These are phyloP conservation scores for Caenorhabditis angaria DNA, from an alignment of 2,888 invertebrate species.

Conservation along the genomic window DNA sequence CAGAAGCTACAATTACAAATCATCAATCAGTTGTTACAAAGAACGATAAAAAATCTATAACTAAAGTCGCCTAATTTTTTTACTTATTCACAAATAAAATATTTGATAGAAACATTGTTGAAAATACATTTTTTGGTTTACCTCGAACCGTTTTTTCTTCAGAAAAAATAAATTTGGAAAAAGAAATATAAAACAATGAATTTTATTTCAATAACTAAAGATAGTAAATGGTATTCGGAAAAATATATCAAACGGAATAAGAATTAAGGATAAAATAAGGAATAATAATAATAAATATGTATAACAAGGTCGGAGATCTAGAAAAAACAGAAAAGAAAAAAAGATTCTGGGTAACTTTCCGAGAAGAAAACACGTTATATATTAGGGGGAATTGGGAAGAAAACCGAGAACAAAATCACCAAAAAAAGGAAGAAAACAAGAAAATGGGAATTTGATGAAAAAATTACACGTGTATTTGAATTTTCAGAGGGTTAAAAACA, in stretches of 20 bases:
- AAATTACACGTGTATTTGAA: not conserved
- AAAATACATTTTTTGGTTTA: not conserved
- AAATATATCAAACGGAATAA: not conserved
- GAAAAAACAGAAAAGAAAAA: not conserved
- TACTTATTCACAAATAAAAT: too few relatives aligned
- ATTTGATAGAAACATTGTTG: too few relatives aligned
- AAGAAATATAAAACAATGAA: slow-evolving; percentile 1
- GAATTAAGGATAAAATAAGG: not conserved
- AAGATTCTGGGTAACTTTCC: not conserved
- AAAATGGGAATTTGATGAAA: not conserved
- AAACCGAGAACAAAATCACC: not conserved
- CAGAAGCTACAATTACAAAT: too few relatives aligned
- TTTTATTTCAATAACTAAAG: not conserved
- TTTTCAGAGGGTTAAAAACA: not conserved
- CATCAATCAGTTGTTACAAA: too few relatives aligned
- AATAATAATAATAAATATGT: slow-evolving; percentile 2
- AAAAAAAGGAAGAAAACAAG: too few relatives aligned
- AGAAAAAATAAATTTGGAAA: not conserved
- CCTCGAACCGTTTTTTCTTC: not conserved
- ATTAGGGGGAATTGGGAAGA: not conserved
- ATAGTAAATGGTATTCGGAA: not conserved
- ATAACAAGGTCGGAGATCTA: slow-evolving; percentile 3
- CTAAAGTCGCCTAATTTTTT: too few relatives aligned
- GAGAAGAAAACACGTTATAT: not conserved
- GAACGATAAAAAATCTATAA: too few relatives aligned